These are phyloP conservation scores for Schlechtendalia chinensis DNA, from an alignment of 1,140 invertebrate species.

Conservation along the genomic window DNA sequence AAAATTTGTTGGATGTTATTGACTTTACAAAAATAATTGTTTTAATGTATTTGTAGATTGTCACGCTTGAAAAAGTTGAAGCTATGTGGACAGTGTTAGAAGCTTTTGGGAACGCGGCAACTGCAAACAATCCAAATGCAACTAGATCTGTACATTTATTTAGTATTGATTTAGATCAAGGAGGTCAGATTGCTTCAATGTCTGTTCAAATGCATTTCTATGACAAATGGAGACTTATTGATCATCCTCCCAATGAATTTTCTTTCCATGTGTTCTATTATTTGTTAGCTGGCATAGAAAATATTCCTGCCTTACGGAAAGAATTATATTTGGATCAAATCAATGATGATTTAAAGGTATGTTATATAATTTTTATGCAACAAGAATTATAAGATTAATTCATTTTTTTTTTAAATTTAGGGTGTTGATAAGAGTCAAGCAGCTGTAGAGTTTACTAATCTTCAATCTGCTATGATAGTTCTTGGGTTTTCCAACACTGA, in stretches of 20 bases:
- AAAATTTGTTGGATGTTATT: neutral
- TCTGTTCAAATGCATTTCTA: conserved; percentile 75
- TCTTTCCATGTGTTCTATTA: conserved; percentile 82
- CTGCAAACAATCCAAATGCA: conserved; percentile 78
- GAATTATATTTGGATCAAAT: conserved; percentile 50
- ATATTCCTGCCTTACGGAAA: conserved; percentile 63
- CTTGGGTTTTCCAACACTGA: conserved; percentile 75
- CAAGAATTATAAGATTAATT: neutral
- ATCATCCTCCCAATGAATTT: conserved; percentile 68
- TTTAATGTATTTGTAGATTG: conserved; percentile 58
- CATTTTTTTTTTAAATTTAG: conserved; percentile 55
- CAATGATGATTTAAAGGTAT: conserved; percentile 34
- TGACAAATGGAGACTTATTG: conserved; percentile 73
- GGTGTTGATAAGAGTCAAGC: conserved; percentile 78
- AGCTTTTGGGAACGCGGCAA: conserved; percentile 83
- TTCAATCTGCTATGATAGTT: conserved; percentile 71
- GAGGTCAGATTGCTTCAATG: conserved; percentile 81
- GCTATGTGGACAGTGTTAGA: conserved; percentile 81
- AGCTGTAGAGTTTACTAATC: conserved; percentile 72
- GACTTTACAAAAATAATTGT: neutral
- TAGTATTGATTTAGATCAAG: conserved; percentile 88
- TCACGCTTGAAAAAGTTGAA: conserved; percentile 79
- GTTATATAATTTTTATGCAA: neutral
- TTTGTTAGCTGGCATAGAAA: conserved; percentile 79
- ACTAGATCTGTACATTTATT: conserved; percentile 86